Evolutionary conservation across 2,797 vertebrate species (phyloP).

Genomic region (Lacerta agilis): DNA sequence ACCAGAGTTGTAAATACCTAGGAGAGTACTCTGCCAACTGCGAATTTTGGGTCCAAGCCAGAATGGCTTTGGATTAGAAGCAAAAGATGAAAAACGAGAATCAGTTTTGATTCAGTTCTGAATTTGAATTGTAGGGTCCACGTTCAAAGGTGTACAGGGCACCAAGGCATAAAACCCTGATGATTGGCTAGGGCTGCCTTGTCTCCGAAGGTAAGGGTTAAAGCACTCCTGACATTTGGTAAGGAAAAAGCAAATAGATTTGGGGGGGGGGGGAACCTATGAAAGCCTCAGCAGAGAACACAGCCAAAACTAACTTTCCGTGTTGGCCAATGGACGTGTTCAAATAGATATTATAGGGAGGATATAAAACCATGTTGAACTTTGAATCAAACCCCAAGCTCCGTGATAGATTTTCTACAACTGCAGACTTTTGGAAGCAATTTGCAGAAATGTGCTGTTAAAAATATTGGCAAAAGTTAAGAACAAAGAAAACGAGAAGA

Average conservation of each 20-base stretch:
- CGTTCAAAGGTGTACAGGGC: not conserved
- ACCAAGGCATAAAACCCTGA: too few relatives aligned
- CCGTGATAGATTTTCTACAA: conserved; percentile 33
- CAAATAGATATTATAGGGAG: conserved; percentile 39
- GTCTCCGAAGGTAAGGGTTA: conserved; percentile 8
- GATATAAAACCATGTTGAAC: conserved; percentile 48
- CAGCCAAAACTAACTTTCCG: conserved; percentile 37
- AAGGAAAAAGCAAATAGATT: conserved; percentile 26
- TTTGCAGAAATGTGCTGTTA: conserved; percentile 42
- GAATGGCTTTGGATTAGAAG: conserved; percentile 10
- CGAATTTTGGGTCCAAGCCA: not conserved
- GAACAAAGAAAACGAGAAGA: conserved; percentile 46
- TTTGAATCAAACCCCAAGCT: conserved; percentile 35
- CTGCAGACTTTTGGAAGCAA: conserved; percentile 47
- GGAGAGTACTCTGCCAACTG: not conserved
- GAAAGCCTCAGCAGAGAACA: conserved; percentile 7
- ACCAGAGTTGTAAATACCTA: conserved; percentile 21
- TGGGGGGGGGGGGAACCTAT: not conserved
- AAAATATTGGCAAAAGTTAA: conserved; percentile 45
- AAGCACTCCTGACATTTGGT: conserved; percentile 28
- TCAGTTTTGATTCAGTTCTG: not conserved
- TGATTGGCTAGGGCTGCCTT: not conserved
- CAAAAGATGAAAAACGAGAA: conserved; percentile 11
- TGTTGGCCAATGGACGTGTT: conserved; percentile 22
- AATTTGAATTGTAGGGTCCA: not conserved